A percentile compares a stretch with the other conserved stretches of the same genome.
Conservation (phyloP, 2,888 invertebrate genomes). For the Drosophila nr. medialis region DNA sequence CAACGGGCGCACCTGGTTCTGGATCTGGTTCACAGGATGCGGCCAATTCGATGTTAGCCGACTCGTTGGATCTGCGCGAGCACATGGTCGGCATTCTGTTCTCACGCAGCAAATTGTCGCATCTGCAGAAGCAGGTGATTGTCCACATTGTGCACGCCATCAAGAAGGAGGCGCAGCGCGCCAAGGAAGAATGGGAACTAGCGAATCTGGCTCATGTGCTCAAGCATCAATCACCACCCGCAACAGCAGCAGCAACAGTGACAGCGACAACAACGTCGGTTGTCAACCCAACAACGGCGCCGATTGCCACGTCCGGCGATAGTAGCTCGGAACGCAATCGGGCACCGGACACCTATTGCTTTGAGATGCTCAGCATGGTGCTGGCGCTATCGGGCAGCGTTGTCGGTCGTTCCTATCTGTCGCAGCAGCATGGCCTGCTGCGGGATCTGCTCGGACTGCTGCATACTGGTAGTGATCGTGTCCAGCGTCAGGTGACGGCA, state of each 20-base stretch:
- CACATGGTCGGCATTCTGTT: slow-evolving; percentile 98
- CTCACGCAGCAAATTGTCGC: slow-evolving; percentile 96
- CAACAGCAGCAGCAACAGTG: slow-evolving; percentile 25
- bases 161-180: slow-evolving; percentile 93
- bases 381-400: slow-evolving; percentile 96
- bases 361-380: slow-evolving; percentile 98
- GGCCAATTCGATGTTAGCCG: slow-evolving; percentile 81
- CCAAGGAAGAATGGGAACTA: slow-evolving; percentile 96
- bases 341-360: slow-evolving; percentile 95
- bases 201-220: slow-evolving; percentile 83
- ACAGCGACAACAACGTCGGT: slow-evolving; percentile 2
- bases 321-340: slow-evolving; percentile 81
- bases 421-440: slow-evolving; percentile 94
- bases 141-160: slow-evolving; percentile 96
- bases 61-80: slow-evolving; percentile 92
- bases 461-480: slow-evolving; percentile 97
- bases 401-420: slow-evolving; percentile 95
- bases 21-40: slow-evolving; percentile 13
- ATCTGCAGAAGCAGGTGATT: slow-evolving; percentile 96
- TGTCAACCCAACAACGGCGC: background rate
- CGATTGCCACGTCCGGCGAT: slow-evolving; percentile 66
- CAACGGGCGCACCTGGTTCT: slow-evolving; percentile 10
- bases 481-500: slow-evolving; percentile 95
- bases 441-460: slow-evolving; percentile 93
- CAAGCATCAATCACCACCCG: slow-evolving; percentile 56